Base-by-base conservation (phyloP, 1,140 invertebrate genomes). In the Venturia canescens region DNA sequence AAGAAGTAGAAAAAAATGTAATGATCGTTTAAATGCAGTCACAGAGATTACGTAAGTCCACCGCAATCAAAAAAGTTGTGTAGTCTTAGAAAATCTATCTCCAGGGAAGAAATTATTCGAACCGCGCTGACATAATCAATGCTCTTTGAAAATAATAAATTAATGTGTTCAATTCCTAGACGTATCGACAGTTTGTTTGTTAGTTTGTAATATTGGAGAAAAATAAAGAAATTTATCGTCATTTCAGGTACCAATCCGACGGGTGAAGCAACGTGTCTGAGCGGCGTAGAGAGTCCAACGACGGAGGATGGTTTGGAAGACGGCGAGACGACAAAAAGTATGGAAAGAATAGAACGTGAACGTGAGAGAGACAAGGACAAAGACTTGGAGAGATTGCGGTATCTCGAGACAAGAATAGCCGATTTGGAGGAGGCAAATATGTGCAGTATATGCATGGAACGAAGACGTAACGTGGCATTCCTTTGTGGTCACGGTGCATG, bases 401-500 rank as follows among this genome's bases (percentile, higher is more conserved):
- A 97, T 89, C 91, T 98, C 23, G 96, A 98, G 89, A 95, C 94
- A 83, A 96, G 97, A 90, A 95, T 98, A 80, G 95, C 96, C 21
- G 97, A 98, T 91, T 95, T 98, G 76, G 97, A 98, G 90, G 97
- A 98, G 84, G 96, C 93, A 3, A 95, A 95, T 85, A 95, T 94
- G 87, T 96, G 96, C 86, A 94, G 95, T 69, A 96, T 96, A 80
- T 96, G 96, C 89, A 97, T 94, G 95, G 96, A 95, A 93, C 91
- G 96, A 21, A 93, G 94, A 81, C 91, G 96, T 48, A 97, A 97
- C 87, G 95, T 97, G 9, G 97, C 96, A 0, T 98, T 98, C 88
- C 91, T 98, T 0, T 98, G 97, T 90, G 97, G 97, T 9, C 97
- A 98, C 87, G 95, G 95, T 21, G 96, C 97, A 6, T 98, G 97